Evolutionary conservation across 2,113 vertebrate species (phyloP).

Genomic region (Bungarus multicinctus): DNA sequence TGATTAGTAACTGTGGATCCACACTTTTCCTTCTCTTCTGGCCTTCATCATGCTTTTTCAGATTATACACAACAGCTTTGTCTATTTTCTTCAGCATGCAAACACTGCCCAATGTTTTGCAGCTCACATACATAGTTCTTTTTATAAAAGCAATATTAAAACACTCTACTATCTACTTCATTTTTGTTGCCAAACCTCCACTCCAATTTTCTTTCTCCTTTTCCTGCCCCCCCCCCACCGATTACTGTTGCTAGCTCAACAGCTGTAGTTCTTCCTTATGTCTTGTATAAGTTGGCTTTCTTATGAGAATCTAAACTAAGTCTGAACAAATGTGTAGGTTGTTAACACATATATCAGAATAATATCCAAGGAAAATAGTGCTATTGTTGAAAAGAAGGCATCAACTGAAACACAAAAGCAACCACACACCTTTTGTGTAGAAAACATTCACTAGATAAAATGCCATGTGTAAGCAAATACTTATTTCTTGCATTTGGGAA

Average conservation of each 20-base stretch:
- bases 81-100: not conserved
- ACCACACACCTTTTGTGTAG: not conserved
- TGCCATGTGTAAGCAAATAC: not conserved
- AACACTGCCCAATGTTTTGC: not conserved
- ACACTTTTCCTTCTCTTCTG: not conserved
- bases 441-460: not conserved
- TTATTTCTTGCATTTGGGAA: not conserved
- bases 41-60: not conserved
- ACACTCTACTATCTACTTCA: not conserved
- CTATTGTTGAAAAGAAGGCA: not conserved
- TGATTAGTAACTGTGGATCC: not conserved
- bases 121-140: not conserved
- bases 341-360: not conserved
- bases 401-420: not conserved
- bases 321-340: not conserved
- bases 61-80: not conserved
- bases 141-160: not conserved
- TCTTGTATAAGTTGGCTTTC: not conserved
- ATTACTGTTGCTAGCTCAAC: not conserved
- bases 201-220: not conserved
- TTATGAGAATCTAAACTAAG: not conserved
- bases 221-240: not conserved
- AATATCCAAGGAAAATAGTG: not conserved
- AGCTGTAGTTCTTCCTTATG: not conserved
- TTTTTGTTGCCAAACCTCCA: not conserved